Conservation (phyloP, 53 echinoderm and acorn worm genomes). For the Henricia sp. region DNA sequence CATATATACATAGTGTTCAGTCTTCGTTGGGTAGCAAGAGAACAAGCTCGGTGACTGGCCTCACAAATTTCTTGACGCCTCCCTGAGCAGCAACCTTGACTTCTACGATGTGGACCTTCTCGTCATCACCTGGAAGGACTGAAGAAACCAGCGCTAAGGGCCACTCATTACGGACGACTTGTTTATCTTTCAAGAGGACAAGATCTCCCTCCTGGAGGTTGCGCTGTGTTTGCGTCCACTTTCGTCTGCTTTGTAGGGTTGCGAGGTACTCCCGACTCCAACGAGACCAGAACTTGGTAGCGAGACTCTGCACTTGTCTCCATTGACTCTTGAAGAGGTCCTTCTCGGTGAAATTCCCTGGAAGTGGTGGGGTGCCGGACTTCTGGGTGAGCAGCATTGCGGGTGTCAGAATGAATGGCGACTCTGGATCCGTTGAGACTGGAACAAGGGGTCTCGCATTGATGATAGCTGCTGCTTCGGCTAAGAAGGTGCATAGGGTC, state of each 20-base stretch:
- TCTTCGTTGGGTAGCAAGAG: constrained; percentile 12
- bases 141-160: constrained; percentile 14
- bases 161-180: constrained; percentile 49
- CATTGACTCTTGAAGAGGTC: constrained; percentile 45
- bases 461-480: constrained; percentile 61
- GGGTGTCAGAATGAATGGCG: constrained; percentile 47
- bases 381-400: constrained; percentile 62
- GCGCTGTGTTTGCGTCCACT: constrained; percentile 9
- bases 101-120: constrained; percentile 23
- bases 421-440: constrained; percentile 54
- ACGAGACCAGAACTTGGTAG: constrained; percentile 45
- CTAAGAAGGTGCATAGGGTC: constrained; percentile 59
- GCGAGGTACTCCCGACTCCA: constrained; percentile 41
- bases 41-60: constrained; percentile 27
- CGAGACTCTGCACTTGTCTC: constrained; percentile 60
- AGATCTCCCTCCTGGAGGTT: constrained; percentile 41
- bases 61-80: constrained; percentile 15
- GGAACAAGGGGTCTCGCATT: constrained; percentile 65
- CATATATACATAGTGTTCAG: too few relatives aligned
- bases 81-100: constrained; percentile 1
- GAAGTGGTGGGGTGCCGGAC: background rate
- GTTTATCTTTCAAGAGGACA: constrained; percentile 47
- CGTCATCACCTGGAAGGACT: background rate
- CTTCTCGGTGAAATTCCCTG: background rate
- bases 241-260: constrained; percentile 26